These are phyloP conservation scores for Mormyrops attenuatus DNA, from an alignment of 2,797 vertebrate species.

Conservation along the genomic window DNA sequence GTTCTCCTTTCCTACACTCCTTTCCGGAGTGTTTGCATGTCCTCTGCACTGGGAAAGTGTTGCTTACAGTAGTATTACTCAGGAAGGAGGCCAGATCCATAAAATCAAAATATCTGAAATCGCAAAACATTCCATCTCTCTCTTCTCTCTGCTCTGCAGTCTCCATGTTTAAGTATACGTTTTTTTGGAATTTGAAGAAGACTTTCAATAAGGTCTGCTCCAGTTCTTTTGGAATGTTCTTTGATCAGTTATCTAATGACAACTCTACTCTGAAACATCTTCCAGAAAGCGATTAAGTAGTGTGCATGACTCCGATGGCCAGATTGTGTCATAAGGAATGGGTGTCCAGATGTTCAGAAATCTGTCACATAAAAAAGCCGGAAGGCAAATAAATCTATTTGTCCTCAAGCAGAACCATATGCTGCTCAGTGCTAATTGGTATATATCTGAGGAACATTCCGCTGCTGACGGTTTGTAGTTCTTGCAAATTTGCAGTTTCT, in stretches of 20 bases:
- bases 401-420: background rate
- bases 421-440: background rate
- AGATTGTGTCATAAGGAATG: background rate
- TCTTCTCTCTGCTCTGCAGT: background rate
- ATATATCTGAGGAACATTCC: conserved; percentile 14
- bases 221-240: background rate
- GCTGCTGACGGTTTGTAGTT: background rate
- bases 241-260: background rate
- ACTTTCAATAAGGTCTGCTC: background rate
- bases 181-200: background rate
- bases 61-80: background rate
- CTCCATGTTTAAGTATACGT: background rate
- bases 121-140: background rate
- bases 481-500: background rate
- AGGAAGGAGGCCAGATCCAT: background rate
- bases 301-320: background rate
- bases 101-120: background rate
- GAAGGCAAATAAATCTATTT: background rate
- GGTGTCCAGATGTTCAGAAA: conserved; percentile 1
- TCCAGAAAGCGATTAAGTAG: background rate
- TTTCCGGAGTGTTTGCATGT: background rate
- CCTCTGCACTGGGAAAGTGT: background rate
- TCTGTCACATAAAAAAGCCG: background rate
- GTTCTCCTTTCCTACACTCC: background rate
- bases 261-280: background rate